These are phyloP conservation scores for Poecile montanus DNA, from an alignment of 2,797 vertebrate genomes.

Conservation along the genomic window DNA sequence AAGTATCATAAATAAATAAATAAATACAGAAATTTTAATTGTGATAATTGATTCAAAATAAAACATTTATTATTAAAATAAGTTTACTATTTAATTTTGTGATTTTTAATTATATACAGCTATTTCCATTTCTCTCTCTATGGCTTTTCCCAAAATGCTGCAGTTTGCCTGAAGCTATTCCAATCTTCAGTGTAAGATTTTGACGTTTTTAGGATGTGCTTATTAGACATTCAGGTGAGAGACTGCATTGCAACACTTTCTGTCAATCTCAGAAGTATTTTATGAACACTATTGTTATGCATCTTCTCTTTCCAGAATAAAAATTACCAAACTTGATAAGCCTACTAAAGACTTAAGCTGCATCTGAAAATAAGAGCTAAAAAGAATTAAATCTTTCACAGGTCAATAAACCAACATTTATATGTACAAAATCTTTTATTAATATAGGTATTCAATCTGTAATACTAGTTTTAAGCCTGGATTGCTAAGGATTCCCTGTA, in stretches of 20 bases:
- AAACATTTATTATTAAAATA: not conserved
- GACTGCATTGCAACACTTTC: not conserved
- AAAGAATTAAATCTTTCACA: not conserved
- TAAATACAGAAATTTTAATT: not conserved
- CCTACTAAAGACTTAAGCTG: not conserved
- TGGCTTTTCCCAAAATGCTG: not conserved
- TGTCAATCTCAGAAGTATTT: not conserved
- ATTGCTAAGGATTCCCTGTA: not conserved
- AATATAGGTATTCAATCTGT: not conserved
- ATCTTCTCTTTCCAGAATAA: conserved; percentile 14
- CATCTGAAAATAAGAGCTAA: not conserved
- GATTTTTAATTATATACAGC: not conserved
- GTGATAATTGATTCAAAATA: not conserved
- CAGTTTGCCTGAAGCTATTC: not conserved
- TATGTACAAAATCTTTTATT: not conserved
- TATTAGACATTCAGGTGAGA: conserved; percentile 20
- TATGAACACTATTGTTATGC: not conserved
- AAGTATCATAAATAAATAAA: not conserved
- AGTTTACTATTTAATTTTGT: not conserved
- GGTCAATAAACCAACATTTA: not conserved
- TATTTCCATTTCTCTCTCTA: not conserved
- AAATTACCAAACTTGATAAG: not conserved
- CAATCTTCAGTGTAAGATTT: not conserved
- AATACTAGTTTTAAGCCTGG: not conserved
- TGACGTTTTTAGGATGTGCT: conserved; percentile 2